Conservation (phyloP, 2,888 invertebrate species). For the Callimorpha dominula region DNA sequence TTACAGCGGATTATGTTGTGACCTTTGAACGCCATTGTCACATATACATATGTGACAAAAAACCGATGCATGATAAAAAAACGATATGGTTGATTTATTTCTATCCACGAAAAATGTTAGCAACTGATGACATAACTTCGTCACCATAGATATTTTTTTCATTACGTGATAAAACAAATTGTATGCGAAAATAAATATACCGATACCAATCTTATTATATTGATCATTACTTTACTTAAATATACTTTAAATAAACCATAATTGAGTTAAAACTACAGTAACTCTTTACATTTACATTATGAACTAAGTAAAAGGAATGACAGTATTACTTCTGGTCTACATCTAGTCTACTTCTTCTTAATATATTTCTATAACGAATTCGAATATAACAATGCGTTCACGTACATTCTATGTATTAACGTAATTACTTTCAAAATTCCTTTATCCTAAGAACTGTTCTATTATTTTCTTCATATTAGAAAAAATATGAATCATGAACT, state of each 20-base stretch:
- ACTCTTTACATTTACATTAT: background rate
- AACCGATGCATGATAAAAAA: background rate
- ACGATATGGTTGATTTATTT: background rate
- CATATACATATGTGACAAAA: background rate
- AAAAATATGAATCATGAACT: background rate
- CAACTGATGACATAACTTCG: background rate
- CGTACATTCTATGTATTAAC: conserved; percentile 15
- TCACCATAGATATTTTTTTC: too few relatives aligned
- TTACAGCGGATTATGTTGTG: background rate
- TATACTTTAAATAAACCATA: background rate
- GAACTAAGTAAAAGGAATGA: background rate
- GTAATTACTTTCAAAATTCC: background rate
- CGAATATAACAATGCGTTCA: conserved; percentile 19
- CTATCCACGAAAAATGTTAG: background rate
- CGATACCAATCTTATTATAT: too few relatives aligned
- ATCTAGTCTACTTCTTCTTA: too few relatives aligned
- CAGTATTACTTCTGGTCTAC: background rate
- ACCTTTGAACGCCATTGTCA: background rate
- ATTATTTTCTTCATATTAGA: background rate
- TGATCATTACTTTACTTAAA: background rate
- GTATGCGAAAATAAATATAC: too few relatives aligned
- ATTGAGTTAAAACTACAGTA: background rate
- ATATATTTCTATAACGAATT: background rate
- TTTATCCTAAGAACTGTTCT: background rate
- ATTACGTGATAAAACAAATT: too few relatives aligned